phyloP scores from a whole-genome alignment of 2,888 invertebrate genomes.

The Synergus japonicus region DNA sequence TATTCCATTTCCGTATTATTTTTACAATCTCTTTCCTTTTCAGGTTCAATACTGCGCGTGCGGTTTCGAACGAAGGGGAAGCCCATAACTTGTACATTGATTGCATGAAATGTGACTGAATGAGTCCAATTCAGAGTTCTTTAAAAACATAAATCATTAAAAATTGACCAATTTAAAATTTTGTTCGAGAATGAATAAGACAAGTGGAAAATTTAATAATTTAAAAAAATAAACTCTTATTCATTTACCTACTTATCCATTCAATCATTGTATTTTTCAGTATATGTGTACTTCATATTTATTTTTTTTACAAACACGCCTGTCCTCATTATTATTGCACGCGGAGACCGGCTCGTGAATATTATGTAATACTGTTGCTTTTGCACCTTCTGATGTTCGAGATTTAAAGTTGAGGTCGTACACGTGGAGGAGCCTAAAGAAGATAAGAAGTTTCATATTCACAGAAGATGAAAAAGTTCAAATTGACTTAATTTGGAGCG shows the following conservation, averaged over 20 bases:
- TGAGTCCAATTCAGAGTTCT: no score
- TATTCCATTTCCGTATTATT: not conserved
- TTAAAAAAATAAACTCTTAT: no score
- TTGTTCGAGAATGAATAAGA: no score
- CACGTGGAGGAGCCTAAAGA: conserved; percentile 26
- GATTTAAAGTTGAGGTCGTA: conserved; percentile 28
- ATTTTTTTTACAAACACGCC: not conserved
- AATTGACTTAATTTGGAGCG: not conserved
- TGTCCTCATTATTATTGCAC: conserved; percentile 20
- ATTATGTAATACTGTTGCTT: conserved; percentile 29
- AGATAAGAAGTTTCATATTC: not conserved
- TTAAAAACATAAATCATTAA: no score
- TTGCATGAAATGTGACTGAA: no score
- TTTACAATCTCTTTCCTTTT: not conserved
- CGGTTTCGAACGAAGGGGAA: no score
- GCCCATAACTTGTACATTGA: no score
- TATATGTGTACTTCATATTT: not conserved
- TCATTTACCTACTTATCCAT: no score
- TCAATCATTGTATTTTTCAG: not conserved
- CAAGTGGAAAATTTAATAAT: no score
- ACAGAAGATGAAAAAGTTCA: not conserved
- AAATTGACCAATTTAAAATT: no score
- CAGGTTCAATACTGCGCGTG: no score
- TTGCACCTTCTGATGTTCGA: conserved; percentile 1
- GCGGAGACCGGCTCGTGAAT: conserved; percentile 1